Percentiles rank a stretch among this genome's conserved stretches.
Conservation (phyloP, 37 sponge, comb jelly and placozoan species). For the Bolinopsis microptera region DNA sequence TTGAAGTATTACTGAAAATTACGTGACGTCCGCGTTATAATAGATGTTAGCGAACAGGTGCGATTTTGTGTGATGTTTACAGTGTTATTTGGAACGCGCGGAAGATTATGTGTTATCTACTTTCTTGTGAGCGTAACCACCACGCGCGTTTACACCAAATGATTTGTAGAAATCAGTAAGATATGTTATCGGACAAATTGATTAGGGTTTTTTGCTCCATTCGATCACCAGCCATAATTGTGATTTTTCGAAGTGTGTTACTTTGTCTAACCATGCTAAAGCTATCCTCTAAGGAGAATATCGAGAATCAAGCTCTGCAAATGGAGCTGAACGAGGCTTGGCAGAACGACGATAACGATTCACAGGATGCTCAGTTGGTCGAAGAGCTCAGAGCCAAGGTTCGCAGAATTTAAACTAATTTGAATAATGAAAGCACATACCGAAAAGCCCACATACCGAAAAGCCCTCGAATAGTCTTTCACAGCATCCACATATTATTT, state of each 20-base stretch:
- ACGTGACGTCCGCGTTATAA: no score
- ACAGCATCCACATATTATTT: no score
- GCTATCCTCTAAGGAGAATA: conserved; percentile 49
- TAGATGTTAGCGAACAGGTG: no score
- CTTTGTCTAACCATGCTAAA: conserved; percentile 67
- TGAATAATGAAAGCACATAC: no score
- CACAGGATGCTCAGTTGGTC: not conserved
- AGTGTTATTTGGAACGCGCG: not conserved
- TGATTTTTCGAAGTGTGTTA: not conserved
- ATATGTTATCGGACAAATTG: no score
- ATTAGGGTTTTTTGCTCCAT: no score
- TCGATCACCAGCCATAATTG: no score
- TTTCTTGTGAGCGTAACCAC: not conserved
- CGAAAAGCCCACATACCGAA: no score
- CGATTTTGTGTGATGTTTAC: not conserved
- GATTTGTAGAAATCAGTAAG: not conserved
- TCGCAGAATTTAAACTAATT: no score
- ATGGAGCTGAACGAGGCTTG: conserved; percentile 62
- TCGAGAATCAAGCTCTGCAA: conserved; percentile 65
- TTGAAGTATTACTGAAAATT: no score
- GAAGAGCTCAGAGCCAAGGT: conserved; percentile 40
- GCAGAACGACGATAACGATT: not conserved
- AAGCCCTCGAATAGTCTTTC: no score
- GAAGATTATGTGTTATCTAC: not conserved
- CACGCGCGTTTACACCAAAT: not conserved